Evolutionary conservation across 2,113 vertebrate species (phyloP).

Genomic region (Platanista minor): DNA sequence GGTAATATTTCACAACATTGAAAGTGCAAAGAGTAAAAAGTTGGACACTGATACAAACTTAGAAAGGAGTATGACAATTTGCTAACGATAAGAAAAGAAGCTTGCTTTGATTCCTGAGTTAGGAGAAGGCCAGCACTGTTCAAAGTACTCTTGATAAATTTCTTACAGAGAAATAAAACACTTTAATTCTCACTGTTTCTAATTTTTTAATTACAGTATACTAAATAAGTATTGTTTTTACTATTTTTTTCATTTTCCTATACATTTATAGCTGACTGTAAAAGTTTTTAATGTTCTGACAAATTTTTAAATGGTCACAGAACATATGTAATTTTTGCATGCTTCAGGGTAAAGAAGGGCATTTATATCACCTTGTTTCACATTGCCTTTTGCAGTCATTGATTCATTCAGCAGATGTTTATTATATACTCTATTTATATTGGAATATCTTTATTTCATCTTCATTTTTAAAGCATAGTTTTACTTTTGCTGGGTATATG

Average conservation of each 20-base stretch:
- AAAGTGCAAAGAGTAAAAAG: background rate
- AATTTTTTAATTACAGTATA: background rate
- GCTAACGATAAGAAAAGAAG: background rate
- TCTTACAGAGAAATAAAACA: background rate
- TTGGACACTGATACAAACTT: background rate
- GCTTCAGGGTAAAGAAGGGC: background rate
- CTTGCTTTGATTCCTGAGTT: background rate
- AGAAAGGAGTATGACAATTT: background rate
- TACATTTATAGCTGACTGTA: background rate
- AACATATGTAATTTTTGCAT: background rate
- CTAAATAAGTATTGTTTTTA: background rate
- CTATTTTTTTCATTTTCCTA: background rate
- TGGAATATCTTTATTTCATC: background rate
- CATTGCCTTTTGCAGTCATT: background rate
- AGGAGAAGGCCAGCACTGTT: background rate
- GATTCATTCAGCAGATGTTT: background rate
- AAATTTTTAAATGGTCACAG: background rate
- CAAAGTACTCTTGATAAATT: background rate
- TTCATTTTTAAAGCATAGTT: background rate
- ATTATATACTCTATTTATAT: background rate
- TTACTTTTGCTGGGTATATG: background rate
- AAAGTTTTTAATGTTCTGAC: background rate
- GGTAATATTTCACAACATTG: background rate
- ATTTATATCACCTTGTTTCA: background rate
- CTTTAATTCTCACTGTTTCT: background rate